Base-by-base conservation (phyloP, 2,113 vertebrate species). In the Coptodon bakossiorum region DNA sequence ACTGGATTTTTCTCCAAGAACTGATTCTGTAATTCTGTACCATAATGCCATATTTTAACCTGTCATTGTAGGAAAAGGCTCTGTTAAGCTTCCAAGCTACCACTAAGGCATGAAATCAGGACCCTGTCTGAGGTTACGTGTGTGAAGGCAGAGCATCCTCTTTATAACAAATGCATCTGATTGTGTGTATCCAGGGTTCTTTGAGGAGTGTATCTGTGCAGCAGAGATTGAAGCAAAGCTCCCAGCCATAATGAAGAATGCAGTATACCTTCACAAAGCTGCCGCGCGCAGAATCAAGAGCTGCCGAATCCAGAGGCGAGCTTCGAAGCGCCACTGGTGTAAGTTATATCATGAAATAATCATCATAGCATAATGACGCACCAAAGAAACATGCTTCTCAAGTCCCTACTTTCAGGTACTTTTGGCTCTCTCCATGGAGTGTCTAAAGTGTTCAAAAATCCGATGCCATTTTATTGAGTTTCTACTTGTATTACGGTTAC, bases 221-320 rank as follows among this genome's bases (percentile, higher is more conserved):
- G 97, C 99, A 0, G 99, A 99, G 95, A 96, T 99, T 45, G 99
- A 99, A 83, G 99, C 98, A 88, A 99, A 99, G 95, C 98, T 99
- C 89, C 98, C 99, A 0, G 96, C 98, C 17, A 99, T 99, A 87
- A 99, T 99, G 99, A 99, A 99, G 96, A 99, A 99, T 83, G 98
- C 98, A 0, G 98, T 99, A 89, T 99, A 99, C 83, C 96, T 99
- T 86, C 99, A 99, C 87, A 98, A 98, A 95, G 98, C 98, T 2
- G 97, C 98, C 16, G 98, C 98, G 0, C 98, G 99, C 2, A 96
- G 98, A 80, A 99, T 99, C 88, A 99, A 99, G 94, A 99, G 98
- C 96, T 99, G 98, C 93, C 95, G 98, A 3, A 96, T 99, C 92
- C 98, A 98, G 92, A 97, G 97, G 90, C 97, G 96, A 43, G 96